Conservation (phyloP, 2,797 vertebrate species). For the Perodicticus potto region DNA sequence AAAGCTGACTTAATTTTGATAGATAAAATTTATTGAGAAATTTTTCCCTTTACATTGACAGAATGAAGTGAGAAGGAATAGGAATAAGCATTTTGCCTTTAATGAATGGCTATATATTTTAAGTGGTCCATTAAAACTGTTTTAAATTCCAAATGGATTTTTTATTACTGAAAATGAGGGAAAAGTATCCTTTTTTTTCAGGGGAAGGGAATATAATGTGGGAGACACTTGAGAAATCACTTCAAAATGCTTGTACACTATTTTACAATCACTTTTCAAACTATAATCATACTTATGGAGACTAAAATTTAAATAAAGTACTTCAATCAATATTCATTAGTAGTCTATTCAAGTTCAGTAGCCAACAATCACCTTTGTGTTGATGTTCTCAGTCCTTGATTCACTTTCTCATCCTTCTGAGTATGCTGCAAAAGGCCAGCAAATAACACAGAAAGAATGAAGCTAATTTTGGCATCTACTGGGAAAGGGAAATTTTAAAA, state of each 20-base stretch:
- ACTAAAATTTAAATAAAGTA: constrained; percentile 56
- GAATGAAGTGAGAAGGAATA: neutral
- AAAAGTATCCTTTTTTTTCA: constrained; percentile 30
- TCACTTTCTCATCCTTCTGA: constrained; percentile 62
- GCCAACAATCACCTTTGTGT: constrained; percentile 61
- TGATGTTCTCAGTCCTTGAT: constrained; percentile 64
- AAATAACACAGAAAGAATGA: constrained; percentile 22
- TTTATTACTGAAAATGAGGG: constrained; percentile 39
- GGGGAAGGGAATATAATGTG: neutral
- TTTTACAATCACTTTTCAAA: constrained; percentile 66
- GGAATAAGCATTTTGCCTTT: neutral
- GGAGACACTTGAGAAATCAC: constrained; percentile 58
- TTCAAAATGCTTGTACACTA: constrained; percentile 26
- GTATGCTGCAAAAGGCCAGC: neutral
- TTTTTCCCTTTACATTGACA: neutral
- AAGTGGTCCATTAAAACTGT: neutral
- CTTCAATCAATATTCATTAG: constrained; percentile 73
- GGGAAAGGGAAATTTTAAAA: neutral
- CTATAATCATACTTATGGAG: constrained; percentile 25
- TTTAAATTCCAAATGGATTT: constrained; percentile 38
- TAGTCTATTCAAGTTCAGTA: constrained; percentile 64
- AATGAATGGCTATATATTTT: neutral
- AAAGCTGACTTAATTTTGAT: neutral
- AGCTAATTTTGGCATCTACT: constrained; percentile 20
- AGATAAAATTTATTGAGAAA: neutral